Base-by-base conservation (phyloP, 2,888 invertebrate genomes). In the Esperia sulphurella region DNA sequence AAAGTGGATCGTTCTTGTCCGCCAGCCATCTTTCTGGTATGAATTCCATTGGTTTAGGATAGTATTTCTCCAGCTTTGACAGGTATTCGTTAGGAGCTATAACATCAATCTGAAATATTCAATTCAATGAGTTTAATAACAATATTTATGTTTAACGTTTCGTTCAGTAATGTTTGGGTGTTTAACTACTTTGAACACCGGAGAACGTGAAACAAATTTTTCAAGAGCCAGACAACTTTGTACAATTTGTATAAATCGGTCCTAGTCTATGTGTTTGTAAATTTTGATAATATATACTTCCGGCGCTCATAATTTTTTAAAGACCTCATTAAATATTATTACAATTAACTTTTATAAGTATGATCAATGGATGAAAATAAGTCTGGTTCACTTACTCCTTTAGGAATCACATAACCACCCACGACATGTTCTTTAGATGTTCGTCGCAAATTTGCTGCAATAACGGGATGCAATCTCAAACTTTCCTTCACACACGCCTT, bases 41-140 rank as follows among this genome's bases (percentile, higher is more conserved):
- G 63, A 91, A 95, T 35, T 90, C 79, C 0, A 84, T 68, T 0
- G 93, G 83, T 42, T 89, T 74, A 2, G 90, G 83, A 64, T 93
- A 94, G 65, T 93, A 84, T 58, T 91, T 73, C 12, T 88, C 87
- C 53, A 72, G 44, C 37, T 61, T 75, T 51, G 94, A 93, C 52
- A 94, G 89, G 46, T 92, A 92, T 69, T 94, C 92, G 53, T 95
- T 94, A 53, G 94, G 94, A 68, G 96, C 93, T 46, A 96, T 87
- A 0, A 96, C 92, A 68, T 95, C 94, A 0, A 94, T 92, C 94
- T 95, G 78, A 28, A 88, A 81, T 39, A 13, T 60, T 41, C n/a
- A 33, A n/a, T 38, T 29, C 5, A 2, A 21, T 21, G 21, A 21
- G 5, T 21, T 21, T 21, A 5, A 21, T 21, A 21, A 21, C 21